Evolutionary conservation across 2,888 invertebrate species (phyloP).

Genomic region (Oscheius sp.): DNA sequence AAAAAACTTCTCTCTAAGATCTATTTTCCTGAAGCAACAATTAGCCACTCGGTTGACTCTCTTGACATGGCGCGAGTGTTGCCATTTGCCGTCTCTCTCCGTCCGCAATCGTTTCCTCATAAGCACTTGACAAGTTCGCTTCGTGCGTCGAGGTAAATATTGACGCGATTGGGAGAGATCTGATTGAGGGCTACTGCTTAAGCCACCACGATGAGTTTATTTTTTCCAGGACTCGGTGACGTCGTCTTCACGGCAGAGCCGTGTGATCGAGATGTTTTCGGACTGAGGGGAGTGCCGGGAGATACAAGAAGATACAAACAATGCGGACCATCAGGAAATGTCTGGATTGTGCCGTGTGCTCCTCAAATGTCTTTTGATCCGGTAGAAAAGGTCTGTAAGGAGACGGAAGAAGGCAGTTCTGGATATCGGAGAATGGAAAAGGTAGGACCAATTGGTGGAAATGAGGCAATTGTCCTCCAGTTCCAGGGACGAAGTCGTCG

Average conservation of each 20-base stretch:
- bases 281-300: conserved; percentile 45
- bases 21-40: background rate
- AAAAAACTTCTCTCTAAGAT: background rate
- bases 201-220: conserved; percentile 18
- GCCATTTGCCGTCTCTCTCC: conserved; percentile 2
- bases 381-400: conserved; percentile 43
- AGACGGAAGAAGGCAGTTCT: background rate
- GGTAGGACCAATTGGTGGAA: background rate
- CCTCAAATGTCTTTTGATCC: conserved; percentile 51
- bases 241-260: conserved; percentile 53
- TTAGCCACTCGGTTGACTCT: background rate
- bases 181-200: conserved; percentile 30
- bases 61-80: conserved; percentile 21
- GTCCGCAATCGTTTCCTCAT: conserved; percentile 18
- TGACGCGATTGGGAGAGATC: conserved; percentile 29
- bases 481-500: conserved; percentile 10
- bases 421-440: conserved; percentile 12
- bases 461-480: background rate
- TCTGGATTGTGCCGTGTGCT: conserved; percentile 56
- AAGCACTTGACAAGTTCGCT: conserved; percentile 33
- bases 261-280: conserved; percentile 41
- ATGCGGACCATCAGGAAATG: conserved; percentile 49
- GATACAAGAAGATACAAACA: conserved; percentile 50
- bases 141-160: conserved; percentile 26
- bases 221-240: conserved; percentile 39